phyloP scores from a whole-genome alignment of 2,113 vertebrate genomes.

The Corythornis vintsioides region DNA sequence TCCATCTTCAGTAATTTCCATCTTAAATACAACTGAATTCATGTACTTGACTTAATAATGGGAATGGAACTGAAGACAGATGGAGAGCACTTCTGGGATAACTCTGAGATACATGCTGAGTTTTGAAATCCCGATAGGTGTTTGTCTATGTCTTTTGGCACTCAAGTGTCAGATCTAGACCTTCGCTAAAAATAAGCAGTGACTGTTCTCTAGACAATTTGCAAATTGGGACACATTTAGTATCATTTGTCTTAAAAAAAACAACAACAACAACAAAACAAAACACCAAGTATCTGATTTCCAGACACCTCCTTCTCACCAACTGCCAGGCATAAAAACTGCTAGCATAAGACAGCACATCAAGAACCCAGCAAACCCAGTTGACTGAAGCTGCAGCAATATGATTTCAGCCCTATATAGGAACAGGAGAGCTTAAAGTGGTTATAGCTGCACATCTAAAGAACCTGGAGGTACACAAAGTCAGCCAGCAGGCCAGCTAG shows the following conservation, averaged over 20 bases:
- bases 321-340: neutral
- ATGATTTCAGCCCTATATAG: accelerated
- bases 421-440: neutral
- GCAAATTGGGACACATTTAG: neutral
- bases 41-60: neutral
- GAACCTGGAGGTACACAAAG: neutral
- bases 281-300: neutral
- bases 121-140: neutral
- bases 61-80: neutral
- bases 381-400: neutral
- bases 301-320: neutral
- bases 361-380: neutral
- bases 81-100: neutral
- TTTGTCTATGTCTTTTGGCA: neutral
- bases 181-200: neutral
- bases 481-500: neutral
- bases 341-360: neutral
- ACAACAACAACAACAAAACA: too few relatives aligned
- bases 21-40: neutral
- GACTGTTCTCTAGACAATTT: neutral
- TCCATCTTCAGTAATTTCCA: neutral
- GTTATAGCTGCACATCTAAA: neutral
- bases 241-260: neutral
- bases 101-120: neutral
- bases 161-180: neutral